Conservation (phyloP, 2,113 vertebrate genomes). For the Carassius auratus region DNA sequence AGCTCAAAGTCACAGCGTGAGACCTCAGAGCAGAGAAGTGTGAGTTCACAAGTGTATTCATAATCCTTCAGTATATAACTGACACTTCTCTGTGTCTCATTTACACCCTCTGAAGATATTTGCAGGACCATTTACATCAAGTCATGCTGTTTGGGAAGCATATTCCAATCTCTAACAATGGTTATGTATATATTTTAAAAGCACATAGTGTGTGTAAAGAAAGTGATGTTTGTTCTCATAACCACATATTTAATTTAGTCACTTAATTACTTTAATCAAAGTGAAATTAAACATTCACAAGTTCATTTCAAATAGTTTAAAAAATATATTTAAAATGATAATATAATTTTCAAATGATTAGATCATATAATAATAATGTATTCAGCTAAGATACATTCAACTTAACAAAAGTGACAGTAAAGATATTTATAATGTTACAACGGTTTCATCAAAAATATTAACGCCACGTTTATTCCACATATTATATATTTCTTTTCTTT, state of each 20-base stretch:
- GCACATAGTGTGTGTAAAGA: background rate
- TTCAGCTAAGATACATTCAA: background rate
- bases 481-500: background rate
- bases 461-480: background rate
- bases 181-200: background rate
- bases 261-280: background rate
- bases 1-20: slow-evolving; percentile 3
- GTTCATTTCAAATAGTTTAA: background rate
- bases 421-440: background rate
- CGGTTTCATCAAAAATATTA: background rate
- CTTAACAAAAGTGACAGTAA: background rate
- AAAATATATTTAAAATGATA: background rate
- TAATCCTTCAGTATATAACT: background rate
- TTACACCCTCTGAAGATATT: slow-evolving; percentile 25
- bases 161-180: slow-evolving; percentile 11
- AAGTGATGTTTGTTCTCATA: background rate
- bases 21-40: slow-evolving; percentile 8
- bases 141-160: background rate
- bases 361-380: background rate
- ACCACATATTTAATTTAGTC: background rate
- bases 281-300: background rate
- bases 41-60: slow-evolving; percentile 29
- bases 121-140: slow-evolving; percentile 24
- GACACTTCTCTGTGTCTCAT: slow-evolving; percentile 14
- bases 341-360: background rate